Base-by-base conservation (phyloP, 2,797 vertebrate genomes). In the Acrocephalus scirpaceus region DNA sequence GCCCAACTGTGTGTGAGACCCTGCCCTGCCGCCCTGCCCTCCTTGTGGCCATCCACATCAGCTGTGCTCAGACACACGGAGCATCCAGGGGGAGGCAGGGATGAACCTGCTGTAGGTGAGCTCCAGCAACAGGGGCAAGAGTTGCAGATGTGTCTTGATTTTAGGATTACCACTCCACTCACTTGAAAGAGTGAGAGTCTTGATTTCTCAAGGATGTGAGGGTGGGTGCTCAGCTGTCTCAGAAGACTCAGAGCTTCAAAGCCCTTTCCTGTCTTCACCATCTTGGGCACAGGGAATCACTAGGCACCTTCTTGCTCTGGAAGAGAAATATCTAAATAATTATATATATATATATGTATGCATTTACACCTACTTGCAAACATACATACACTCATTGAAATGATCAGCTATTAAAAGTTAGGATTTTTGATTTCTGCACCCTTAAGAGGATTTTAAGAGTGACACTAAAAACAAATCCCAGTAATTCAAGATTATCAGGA, bases 291-390 rank as follows among this genome's bases (percentile, higher is more conserved):
- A 66, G 60, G 50, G 54, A 91, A 84, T 79, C 74, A 74, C 64
- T 85, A 74, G 61, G 58, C 84, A 92, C 65, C 65, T 94, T 83
- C 77, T 85, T 87, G 83, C 32, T 80, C 60, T 79, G 30, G 47
- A 61, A 91, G 74, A 95, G 36, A 79, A 86, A 56, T 69, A 78
- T 15, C 70, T 56, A 82, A 29, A 19, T n/a, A 45, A 73, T 92
- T 67, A 58, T 66, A 45, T 58, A 40, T 60, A 40, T 60, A 25
- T 60, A 30, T 51, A 9, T 70, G 18, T 70, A 65, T 81, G 40
- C 92, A 88, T 88, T 95, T 90, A 60, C 86, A 93, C n/a, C 8
- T 72, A 72, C 56, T 70, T 90, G 65, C 78, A 84, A 94, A 76
- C 0, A 0, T 78, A 42, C 16, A 6, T 58, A 29, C 25, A 90